Evolutionary conservation across 1,140 invertebrate genomes (phyloP).

Genomic region (Drosophila jambulina): DNA sequence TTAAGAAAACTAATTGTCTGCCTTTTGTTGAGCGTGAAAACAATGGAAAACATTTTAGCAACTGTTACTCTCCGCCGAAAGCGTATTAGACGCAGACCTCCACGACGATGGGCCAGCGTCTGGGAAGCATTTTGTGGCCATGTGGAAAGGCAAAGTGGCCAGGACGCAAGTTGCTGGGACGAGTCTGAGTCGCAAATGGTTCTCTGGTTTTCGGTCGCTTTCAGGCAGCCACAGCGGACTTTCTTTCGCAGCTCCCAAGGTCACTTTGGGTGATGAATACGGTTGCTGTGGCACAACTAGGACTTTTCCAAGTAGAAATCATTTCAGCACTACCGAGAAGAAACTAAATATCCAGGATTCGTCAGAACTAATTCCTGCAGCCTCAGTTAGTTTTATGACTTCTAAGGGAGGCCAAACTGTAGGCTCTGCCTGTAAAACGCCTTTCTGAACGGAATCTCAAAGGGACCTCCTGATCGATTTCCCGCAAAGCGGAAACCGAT

Average conservation of each 20-base stretch:
- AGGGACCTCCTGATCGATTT: constrained; percentile 37
- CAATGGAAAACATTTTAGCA: constrained; percentile 84
- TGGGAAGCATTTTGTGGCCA: constrained; percentile 44
- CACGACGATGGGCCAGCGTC: constrained; percentile 29
- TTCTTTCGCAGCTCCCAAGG: constrained; percentile 34
- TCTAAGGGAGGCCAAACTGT: background rate
- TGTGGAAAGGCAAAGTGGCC: constrained; percentile 45
- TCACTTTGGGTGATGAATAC: constrained; percentile 30
- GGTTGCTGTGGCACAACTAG: background rate
- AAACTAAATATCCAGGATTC: background rate
- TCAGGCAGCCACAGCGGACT: constrained; percentile 8
- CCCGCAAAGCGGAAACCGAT: constrained; percentile 40
- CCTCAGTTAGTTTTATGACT: background rate
- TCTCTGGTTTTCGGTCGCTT: constrained; percentile 35
- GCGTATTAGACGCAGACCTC: constrained; percentile 72
- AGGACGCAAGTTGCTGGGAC: constrained; percentile 23
- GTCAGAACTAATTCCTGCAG: background rate
- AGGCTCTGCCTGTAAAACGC: background rate
- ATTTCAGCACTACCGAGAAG: background rate
- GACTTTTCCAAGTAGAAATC: background rate
- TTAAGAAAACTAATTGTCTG: constrained; percentile 85
- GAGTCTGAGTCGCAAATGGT: constrained; percentile 42
- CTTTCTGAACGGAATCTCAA: constrained; percentile 6
- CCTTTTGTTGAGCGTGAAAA: constrained; percentile 83
- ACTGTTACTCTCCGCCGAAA: constrained; percentile 77